Evolutionary conservation across 2,888 invertebrate species (phyloP), one percentile per base, ranked within the genome.

Genomic region (Diaphora mendica): DNA sequence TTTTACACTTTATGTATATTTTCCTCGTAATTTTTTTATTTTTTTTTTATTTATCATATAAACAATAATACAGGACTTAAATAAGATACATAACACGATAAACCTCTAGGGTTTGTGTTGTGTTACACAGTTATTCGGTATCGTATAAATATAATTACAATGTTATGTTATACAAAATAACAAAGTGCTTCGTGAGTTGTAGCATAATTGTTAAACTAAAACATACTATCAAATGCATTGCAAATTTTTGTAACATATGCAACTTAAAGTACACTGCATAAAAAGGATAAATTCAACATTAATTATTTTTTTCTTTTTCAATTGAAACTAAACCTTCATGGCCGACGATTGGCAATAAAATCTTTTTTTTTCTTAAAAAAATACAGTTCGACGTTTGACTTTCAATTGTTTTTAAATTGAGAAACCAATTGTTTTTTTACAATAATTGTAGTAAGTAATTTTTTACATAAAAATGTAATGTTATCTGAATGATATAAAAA

Each of bases 1-100:
- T 70, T 79, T 76, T 82, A 75, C 78, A 79, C 72, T 84, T 82
- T 75, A 79, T 79, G 74, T 84, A 76, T 77, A 79, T 80, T 84
- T 82, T 78, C 73, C 70, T 76, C 74, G 78, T 77, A 80, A n/a
- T n/a, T n/a, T n/a, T n/a, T n/a, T n/a, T n/a, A n/a, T n/a, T n/a
- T n/a, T n/a, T n/a, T n/a, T n/a, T n/a, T n/a, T n/a, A n/a, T n/a
- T n/a, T n/a, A n/a, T n/a, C n/a, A n/a, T n/a, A n/a, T n/a, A n/a
- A n/a, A n/a, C n/a, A n/a, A n/a, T n/a, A n/a, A n/a, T n/a, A n/a
- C n/a, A n/a, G n/a, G n/a, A n/a, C n/a, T n/a, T n/a, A n/a, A n/a
- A n/a, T n/a, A n/a, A n/a, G n/a, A n/a, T n/a, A n/a, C n/a, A n/a
- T n/a, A n/a, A n/a, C n/a, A n/a, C n/a, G n/a, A n/a, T n/a, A n/a